Base-by-base conservation (phyloP, 2,113 vertebrate species). In the Corapipo altera region DNA sequence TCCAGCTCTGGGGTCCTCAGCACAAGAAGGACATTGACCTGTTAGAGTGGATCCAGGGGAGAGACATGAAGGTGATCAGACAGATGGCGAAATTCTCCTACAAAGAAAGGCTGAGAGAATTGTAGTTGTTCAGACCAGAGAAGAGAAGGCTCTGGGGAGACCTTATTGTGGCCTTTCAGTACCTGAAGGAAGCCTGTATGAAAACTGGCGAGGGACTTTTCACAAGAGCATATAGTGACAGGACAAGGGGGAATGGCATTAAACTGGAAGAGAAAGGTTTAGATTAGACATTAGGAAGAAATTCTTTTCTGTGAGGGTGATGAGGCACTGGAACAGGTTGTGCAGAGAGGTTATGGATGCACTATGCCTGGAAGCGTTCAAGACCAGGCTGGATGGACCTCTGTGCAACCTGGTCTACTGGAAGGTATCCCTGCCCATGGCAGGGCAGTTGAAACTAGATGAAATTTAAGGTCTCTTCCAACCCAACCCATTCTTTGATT, bases 1-100 rank as follows among this genome's bases (percentile, higher is more conserved):
- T 43, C 41, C 41, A 9, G 21, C 24, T 69, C 9, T 35, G 39
- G n/a, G 13, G 5, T 27, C 4, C 54, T 48, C 48, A 54, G 55
- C 3, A 22, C 26, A 55, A 0, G 0, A 9, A 21, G 17, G 9
- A 32, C 41, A 55, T 22, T 0, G 3, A 13, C 11, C 24, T 55
- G n/a, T 17, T 41, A 21, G n/a, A 76, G 24, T 30, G 22, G 15
- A 17, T 22, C 24, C 54, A 41, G 28, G 46, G 33, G 24, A 52
- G 6, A 16, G 39, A 24, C 16, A 35, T 0, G 2, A n/a, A 26
- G 17, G 27, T 10, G 13, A n/a, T 13, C 39, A 48, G 71, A 15
- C 7, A 11, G 46, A 67, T 26, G 46, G 61, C 54, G 24, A n/a
- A 30, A 2, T 5, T 28, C 23, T 54, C 19, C 37, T 39, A 4